phyloP scores from a whole-genome alignment of 2,888 invertebrate genomes.

The Gastrophysa polygoni region DNA sequence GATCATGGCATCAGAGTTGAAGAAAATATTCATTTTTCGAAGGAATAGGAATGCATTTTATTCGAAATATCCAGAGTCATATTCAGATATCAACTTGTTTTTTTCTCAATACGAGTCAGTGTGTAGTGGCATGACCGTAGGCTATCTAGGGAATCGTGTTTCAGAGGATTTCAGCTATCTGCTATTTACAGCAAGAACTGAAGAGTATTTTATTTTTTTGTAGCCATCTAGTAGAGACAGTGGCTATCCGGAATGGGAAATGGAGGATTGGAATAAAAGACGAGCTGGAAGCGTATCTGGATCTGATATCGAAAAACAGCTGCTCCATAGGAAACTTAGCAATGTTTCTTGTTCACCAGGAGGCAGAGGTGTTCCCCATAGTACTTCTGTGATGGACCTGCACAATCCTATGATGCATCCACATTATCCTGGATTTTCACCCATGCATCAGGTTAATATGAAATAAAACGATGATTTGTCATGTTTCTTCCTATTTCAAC shows the following conservation, averaged over 20 bases:
- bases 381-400: conserved; percentile 64
- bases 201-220: conserved; percentile 19
- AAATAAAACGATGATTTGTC: neutral
- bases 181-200: neutral
- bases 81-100: no score
- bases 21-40: no score
- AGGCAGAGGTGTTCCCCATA: conserved; percentile 50
- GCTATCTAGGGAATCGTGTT: no score
- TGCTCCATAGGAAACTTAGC: conserved; percentile 49
- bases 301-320: conserved; percentile 46
- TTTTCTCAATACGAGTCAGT: no score
- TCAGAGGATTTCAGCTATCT: no score
- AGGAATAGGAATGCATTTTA: no score
- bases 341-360: conserved; percentile 50
- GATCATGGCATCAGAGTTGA: no score
- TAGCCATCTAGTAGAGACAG: conserved; percentile 57
- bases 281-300: conserved; percentile 56
- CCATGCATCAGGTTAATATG: conserved; percentile 66
- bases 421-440: conserved; percentile 54
- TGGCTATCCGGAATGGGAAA: conserved; percentile 59
- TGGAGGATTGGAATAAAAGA: conserved; percentile 51
- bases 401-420: conserved; percentile 51
- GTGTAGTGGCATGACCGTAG: no score
- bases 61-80: no score
- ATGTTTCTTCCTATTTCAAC: neutral